Evolutionary conservation across 1,140 invertebrate species (phyloP), one percentile per base, ranked within the genome.

Genomic region (Cheumatopsyche charites): DNA sequence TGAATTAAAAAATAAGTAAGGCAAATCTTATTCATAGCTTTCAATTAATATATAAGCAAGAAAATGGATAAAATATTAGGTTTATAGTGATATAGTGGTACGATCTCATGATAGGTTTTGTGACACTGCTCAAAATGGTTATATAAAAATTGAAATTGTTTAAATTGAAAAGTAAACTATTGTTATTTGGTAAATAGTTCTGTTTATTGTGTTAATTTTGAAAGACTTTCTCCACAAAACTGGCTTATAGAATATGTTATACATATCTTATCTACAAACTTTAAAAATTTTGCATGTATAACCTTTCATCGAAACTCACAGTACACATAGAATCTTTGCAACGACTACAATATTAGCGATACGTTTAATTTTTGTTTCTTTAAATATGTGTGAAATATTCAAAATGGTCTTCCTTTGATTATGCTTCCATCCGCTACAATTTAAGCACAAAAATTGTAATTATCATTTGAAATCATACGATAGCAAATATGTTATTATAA

Each of bases 111-210:
- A 62, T 67, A 67, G 42, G 36, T 49, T 67, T 67, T 67, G 63
- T 67, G 63, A 68, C 66, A 49, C 66, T 68, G 66, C 66, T 68
- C 66, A 68, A 67, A 66, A 66, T 23, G 42, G 17, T 67, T 42
- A 42, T 12, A 25, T 62, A 62, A 25, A 3, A 41, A 62, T 62
- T 55, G 21, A 15, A 21, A 21, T 58, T 12, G 25, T 25, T 21
- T 25, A 12, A 25, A n/a, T n/a, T n/a, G n/a, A n/a, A n/a, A n/a
- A n/a, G 6, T 58, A 21, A 55, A 19, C 9, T 55, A 55, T 55
- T 19, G 21, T 58, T 58, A 36, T 36, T 36, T 36, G 29, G 29
- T 36, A 36, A 4, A 36, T 36, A 58, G 25, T 25, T 23, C 4
- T 11, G 17, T 55, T 21, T n/a, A 1, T 25, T 25, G 17, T 58